These are phyloP conservation scores for Ibidorhyncha struthersii DNA, from an alignment of 2,113 vertebrate genomes.

Conservation along the genomic window DNA sequence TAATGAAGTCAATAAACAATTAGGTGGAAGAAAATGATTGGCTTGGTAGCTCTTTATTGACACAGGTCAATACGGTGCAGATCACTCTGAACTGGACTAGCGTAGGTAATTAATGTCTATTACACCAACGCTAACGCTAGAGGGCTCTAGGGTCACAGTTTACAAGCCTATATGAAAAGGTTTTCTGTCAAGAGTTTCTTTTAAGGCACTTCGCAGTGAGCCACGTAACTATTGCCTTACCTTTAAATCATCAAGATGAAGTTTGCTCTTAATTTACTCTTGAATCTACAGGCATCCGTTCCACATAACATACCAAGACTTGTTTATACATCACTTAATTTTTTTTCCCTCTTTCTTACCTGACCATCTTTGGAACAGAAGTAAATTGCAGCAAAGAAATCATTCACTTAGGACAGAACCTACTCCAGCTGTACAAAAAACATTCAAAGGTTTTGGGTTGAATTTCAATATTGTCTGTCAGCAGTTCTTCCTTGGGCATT, in stretches of 20 bases:
- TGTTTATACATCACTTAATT: neutral
- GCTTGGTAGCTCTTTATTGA: neutral
- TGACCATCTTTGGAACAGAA: neutral
- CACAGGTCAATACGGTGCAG: neutral
- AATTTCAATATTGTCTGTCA: neutral
- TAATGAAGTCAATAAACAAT: neutral
- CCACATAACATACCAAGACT: neutral
- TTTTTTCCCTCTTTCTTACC: neutral
- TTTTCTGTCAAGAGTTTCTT: neutral
- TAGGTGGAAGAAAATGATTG: neutral
- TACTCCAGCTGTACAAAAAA: neutral
- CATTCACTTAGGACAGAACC: neutral
- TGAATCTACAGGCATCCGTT: neutral
- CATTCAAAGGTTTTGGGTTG: neutral
- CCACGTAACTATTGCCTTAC: neutral
- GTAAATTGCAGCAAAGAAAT: neutral
- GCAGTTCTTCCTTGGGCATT: neutral
- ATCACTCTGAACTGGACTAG: neutral
- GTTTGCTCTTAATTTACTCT: neutral
- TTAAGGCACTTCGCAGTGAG: neutral
- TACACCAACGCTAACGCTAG: neutral
- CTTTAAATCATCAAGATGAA: neutral
- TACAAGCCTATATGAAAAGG: neutral
- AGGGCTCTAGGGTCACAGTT: slow-evolving; percentile 3
- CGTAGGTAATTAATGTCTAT: neutral